Evolutionary conservation across 2,113 vertebrate species (phyloP), one percentile per base, ranked within the genome.

Genomic region (Phaetusa simplex): DNA sequence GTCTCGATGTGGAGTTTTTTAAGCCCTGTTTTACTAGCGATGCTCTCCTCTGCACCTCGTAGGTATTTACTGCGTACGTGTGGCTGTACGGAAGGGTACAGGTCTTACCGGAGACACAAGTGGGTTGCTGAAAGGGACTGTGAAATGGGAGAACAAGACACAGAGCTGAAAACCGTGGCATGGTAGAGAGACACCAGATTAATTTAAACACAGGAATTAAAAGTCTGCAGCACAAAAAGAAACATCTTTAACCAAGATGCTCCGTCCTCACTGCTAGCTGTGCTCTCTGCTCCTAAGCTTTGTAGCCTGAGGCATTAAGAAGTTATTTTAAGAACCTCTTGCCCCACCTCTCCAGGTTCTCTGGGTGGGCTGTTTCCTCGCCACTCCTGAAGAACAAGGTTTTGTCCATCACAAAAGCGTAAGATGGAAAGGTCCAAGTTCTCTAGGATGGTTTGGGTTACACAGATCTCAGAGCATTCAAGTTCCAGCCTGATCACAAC

Each of bases 31-130:
- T 38, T 40, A 36, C 26, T 3, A 30, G 34, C 78, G 69, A 3
- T 4, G 9, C 17, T 30, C 40, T 27, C 24, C 34, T 56, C 59
- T 23, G 21, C 43, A 49, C 56, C 19, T 32, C 14, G 1, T 19
- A 26, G 1, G 7, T 6, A 24, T 47, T 43, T 36, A 16, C 20
- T 11, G 38, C 4, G 1, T 15, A 14, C 2, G 2, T 5, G 23
- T 21, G 58, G 58, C 65, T 38, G 38, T 11, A 7, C 2, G 53
- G 71, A 72, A 62, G 38, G 10, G 22, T 11, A 27, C 8, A 14
- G 40, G 47, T 6, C 71, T 22, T 29, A 26, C 45, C 5, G 11
- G 26, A 61, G 13, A 32, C 4, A 2, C 7, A 24, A 40, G 34
- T 1, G 38, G 12, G 30, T 19, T 52, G 56, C 45, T 82, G 52